Base-by-base conservation (phyloP, 2,797 vertebrate genomes). In the Triplophysa yarkandensis region DNA sequence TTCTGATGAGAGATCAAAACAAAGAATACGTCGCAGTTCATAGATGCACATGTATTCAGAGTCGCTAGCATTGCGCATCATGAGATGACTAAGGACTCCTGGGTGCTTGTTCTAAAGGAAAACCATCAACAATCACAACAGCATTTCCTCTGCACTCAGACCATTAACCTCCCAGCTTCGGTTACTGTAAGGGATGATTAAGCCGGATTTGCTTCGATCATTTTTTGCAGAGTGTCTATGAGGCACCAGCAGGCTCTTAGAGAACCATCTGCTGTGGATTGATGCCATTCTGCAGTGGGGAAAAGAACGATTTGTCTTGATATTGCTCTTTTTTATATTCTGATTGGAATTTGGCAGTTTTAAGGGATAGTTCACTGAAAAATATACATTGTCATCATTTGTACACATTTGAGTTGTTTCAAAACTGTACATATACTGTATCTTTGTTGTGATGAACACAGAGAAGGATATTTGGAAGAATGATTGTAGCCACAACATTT, bases 161-260 rank as follows among this genome's bases (percentile, higher is more conserved):
- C 36, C 70, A 75, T 71, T 76, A 77, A 50, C 48, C 57, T 57
- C 57, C 28, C 48, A 44, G 71, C 65, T 48, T 60, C 27, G 50
- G 28, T 77, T 71, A 65, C 69, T 68, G 70, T 80, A 78, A 74
- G n/a, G 41, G 44, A 68, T 76, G 72, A 80, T 63, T 74, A 77
- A 74, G 55, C 25, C 55, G 60, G 23, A 41, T 70, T 64, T 60
- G 48, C 65, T 43, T 52, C 70, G 5, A 60, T 77, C 14, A 16
- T 77, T 63, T 74, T 65, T 54, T 52, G 25, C 65, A 63, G 27
- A 30, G 46, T 77, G 46, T 68, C 63, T 75, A 34, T 27, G n/a
- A 43, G 52, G 46, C 65, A 44, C 44, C 36, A 36, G 48, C 64
- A 75, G 57, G 32, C 61, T 43, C 48, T 48, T 16, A 41, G 70